These are phyloP conservation scores for Bergia puertoricense DNA, from an alignment of 92 coral and sea anemone genomes.

Conservation along the genomic window DNA sequence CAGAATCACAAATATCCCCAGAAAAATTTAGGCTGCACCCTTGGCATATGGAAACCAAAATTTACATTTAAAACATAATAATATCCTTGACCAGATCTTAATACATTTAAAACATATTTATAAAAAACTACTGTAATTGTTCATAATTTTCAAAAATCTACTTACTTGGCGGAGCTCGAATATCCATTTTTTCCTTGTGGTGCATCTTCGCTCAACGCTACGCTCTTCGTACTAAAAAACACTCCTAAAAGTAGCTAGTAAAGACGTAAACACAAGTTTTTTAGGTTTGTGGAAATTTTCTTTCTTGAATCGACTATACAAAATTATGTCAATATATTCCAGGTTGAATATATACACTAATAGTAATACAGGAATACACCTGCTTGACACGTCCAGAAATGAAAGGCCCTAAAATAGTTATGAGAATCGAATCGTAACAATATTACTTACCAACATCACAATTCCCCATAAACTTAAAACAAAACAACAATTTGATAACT, in stretches of 20 bases:
- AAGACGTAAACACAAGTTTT: conserved; percentile 13
- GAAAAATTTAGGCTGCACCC: background rate
- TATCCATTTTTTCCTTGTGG: conserved; percentile 61
- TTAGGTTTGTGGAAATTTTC: background rate
- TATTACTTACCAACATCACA: conserved; percentile 85
- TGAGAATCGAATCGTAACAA: background rate
- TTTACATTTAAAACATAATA: background rate
- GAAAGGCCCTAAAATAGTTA: background rate
- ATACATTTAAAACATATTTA: background rate
- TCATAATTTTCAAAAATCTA: background rate
- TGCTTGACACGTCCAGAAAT: background rate
- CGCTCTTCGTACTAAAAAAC: conserved; percentile 83
- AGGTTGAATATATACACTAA: too few species aligned
- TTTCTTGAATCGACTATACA: background rate
- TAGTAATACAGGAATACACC: background rate
- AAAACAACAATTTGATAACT: conserved; percentile 89
- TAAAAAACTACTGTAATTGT: background rate
- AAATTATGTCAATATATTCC: too few species aligned
- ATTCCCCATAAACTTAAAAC: conserved; percentile 96
- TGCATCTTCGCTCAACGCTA: conserved; percentile 88
- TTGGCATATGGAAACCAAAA: background rate
- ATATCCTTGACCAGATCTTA: too few species aligned
- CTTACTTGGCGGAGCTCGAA: conserved; percentile 81
- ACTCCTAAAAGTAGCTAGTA: conserved; percentile 82
- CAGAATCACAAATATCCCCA: background rate